phyloP scores from a whole-genome alignment of 2,113 vertebrate species.

The Datnioides undecimradiatus region DNA sequence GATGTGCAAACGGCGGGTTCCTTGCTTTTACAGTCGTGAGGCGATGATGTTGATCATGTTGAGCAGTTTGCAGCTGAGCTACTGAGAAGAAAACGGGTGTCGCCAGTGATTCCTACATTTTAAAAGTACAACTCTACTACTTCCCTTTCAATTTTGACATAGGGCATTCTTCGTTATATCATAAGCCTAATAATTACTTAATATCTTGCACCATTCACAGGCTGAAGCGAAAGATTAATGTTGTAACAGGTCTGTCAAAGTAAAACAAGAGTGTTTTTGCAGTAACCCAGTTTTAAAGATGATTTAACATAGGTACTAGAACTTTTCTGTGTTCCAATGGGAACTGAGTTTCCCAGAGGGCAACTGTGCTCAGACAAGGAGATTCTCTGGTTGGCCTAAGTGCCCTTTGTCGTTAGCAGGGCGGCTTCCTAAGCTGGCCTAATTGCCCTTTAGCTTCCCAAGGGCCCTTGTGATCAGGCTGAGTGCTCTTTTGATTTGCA shows the following conservation, averaged over 20 bases:
- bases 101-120: too few relatives aligned
- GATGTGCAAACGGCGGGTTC: not conserved
- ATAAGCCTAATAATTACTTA: not conserved
- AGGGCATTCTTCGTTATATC: not conserved
- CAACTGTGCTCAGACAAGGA: not conserved
- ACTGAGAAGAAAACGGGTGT: not conserved
- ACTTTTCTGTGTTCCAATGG: not conserved
- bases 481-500: conserved; percentile 43
- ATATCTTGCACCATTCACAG: not conserved
- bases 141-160: too few relatives aligned
- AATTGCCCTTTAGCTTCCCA: conserved; percentile 15
- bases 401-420: conserved; percentile 18
- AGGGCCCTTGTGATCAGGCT: not conserved
- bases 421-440: conserved; percentile 14
- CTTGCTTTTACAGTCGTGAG: not conserved
- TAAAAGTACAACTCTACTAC: not conserved
- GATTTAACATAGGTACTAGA: not conserved
- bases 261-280: too few relatives aligned
- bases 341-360: not conserved
- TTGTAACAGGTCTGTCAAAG: too few relatives aligned
- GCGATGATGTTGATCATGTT: not conserved
- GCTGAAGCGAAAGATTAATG: too few relatives aligned
- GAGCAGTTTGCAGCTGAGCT: not conserved
- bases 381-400: conserved; percentile 9
- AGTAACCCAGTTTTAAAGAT: not conserved